Evolutionary conservation across 2,113 vertebrate species (phyloP), one percentile per base, ranked within the genome.

Genomic region (Pelobates fuscus): DNA sequence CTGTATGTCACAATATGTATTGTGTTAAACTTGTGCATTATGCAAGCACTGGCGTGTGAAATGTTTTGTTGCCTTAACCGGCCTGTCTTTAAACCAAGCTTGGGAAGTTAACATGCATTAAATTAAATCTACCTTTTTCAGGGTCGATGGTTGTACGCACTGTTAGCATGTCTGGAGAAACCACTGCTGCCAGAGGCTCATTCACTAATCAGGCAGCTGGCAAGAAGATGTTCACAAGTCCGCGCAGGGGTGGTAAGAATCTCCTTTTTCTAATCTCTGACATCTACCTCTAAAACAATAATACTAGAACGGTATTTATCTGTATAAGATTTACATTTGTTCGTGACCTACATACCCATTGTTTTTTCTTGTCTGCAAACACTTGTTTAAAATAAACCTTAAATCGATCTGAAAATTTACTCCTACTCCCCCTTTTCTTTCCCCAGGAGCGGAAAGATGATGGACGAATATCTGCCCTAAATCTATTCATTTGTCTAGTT

Each of bases 401-500:
- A 2, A 7, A 2, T 4, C 37, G 29, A 20, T n/a, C n/a, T n/a
- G n/a, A n/a, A n/a, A n/a, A n/a, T n/a, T n/a, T n/a, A n/a, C n/a
- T n/a, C n/a, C n/a, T n/a, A n/a, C n/a, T n/a, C n/a, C n/a, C n/a
- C n/a, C 41, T 25, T 43, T 15, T 64, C 60, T 70, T 49, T 49
- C 2, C 17, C 44, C 12, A 99, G 96, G 91, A 93, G 64, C 94
- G 79, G 82, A 92, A 88, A 85, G 94, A 96, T 43, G 95, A 98
- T 60, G 93, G 96, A 67, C 88, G 89, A 21, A 87, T 98, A 71
- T 94, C 95, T 67, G 94, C 95, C 70, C 91, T 99, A 78, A 99
- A 97, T 83, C 86, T 99, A 79, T 88, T 98, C 65, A 98, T 99
- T 83, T 99, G 97, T 86, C 91, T 99, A 80, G 96, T 98, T 90